Evolutionary conservation across 2,113 vertebrate genomes (phyloP).

Genomic region (Misgurnus mizolepis): DNA sequence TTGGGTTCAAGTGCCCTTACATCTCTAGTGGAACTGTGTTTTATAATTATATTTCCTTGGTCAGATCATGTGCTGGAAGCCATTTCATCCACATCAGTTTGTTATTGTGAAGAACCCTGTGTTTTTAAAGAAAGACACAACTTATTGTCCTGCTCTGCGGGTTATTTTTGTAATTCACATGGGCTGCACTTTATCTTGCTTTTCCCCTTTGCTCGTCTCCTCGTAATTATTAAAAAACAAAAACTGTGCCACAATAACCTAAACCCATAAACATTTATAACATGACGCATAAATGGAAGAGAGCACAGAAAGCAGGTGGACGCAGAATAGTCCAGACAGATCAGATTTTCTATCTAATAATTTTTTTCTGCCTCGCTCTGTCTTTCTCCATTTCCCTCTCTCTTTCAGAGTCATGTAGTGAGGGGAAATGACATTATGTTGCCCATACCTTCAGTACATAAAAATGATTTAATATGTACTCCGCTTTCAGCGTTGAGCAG

Average conservation of each 20-base stretch:
- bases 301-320: constrained; percentile 34
- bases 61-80: not conserved
- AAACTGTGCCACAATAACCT: not conserved
- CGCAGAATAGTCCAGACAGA: constrained; percentile 43
- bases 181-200: constrained; percentile 10
- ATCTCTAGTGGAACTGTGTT: not conserved
- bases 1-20: no score
- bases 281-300: constrained; percentile 37
- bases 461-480: constrained; percentile 80
- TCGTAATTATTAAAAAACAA: constrained; percentile 44
- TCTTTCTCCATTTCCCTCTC: constrained; percentile 19
- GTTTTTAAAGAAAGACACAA: not conserved
- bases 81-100: not conserved
- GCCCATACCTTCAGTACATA: constrained; percentile 74
- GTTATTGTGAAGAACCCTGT: not conserved
- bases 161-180: not conserved
- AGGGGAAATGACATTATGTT: constrained; percentile 64
- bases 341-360: constrained; percentile 53
- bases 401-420: constrained; percentile 26
- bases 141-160: not conserved
- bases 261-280: constrained; percentile 26
- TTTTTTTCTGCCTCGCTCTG: constrained; percentile 36
- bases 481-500: constrained; percentile 70
- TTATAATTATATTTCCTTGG: not conserved
- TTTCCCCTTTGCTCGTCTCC: constrained; percentile 63